These are phyloP conservation scores for Allygus modestus DNA, from an alignment of 2,888 invertebrate genomes.

Conservation along the genomic window DNA sequence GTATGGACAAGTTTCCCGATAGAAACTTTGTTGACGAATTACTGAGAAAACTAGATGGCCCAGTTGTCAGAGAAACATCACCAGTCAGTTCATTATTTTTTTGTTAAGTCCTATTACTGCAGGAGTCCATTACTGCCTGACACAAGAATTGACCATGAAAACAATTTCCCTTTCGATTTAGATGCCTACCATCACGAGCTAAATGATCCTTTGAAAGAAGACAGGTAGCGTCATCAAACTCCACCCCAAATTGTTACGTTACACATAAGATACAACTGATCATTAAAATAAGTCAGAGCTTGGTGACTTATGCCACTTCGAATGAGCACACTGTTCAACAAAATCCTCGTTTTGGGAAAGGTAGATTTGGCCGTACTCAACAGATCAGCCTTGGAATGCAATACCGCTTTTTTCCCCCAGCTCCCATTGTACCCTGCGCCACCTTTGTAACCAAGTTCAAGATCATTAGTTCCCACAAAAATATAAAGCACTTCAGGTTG, in stretches of 20 bases:
- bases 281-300: background rate
- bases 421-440: background rate
- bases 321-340: constrained; percentile 20
- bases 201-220: background rate
- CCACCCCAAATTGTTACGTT: constrained; percentile 16
- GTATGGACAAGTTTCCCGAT: background rate
- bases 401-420: background rate
- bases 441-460: background rate
- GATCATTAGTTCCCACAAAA: constrained; percentile 21
- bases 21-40: background rate
- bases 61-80: background rate
- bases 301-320: background rate
- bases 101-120: background rate
- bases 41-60: background rate
- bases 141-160: background rate
- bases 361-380: constrained; percentile 4
- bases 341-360: background rate
- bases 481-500: constrained; percentile 8
- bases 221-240: background rate
- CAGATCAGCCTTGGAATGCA: constrained; percentile 22
- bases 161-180: background rate
- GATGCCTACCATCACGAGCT: constrained; percentile 25
- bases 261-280: constrained; percentile 10
- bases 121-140: background rate
- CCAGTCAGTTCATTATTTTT: background rate